Conservation (phyloP, 2,113 vertebrate genomes). For the western clawed frog (Xenopus tropicalis) region UCB_Xtro_10.0 CM004450.2:42840001-42840500, state of each 20-base stretch:
- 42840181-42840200: conserved; percentile 22
- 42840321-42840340: background rate
- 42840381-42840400: conserved; percentile 21
- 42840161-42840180: conserved; percentile 15
- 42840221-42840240: conserved; percentile 18
- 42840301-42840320: conserved; percentile 39
- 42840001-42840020: too few relatives aligned
- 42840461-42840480: background rate
- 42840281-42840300: conserved; percentile 32
- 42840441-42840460: background rate
- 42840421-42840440: conserved; percentile 1
- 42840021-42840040: too few relatives aligned
- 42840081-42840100: too few relatives aligned
- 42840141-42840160: conserved; percentile 17
- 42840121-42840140: background rate
- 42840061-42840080: too few relatives aligned
- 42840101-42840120: too few relatives aligned
- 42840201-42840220: conserved; percentile 17
- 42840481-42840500: too few relatives aligned
- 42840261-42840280: conserved; percentile 25
- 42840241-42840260: conserved; percentile 32
- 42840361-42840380: conserved; percentile 12
- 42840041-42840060: too few relatives aligned
- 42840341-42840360: conserved; percentile 22
- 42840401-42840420: conserved; percentile 32